These are phyloP conservation scores for Hetaerina titia DNA, from an alignment of 2,888 invertebrate species.

Conservation along the genomic window DNA sequence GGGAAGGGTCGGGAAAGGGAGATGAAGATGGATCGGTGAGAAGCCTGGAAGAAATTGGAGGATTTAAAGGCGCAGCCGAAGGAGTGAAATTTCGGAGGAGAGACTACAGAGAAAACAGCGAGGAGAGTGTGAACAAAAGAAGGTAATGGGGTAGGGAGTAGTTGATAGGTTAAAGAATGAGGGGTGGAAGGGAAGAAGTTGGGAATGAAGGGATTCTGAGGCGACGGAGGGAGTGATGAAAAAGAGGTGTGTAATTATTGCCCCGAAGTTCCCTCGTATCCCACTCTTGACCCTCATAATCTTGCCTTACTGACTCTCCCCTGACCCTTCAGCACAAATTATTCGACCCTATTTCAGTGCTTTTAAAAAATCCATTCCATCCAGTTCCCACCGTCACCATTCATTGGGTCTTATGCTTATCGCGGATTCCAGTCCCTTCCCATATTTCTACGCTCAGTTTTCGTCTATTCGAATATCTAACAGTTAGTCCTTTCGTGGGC, in stretches of 20 bases:
- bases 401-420: neutral
- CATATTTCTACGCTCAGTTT: neutral
- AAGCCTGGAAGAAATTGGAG: neutral
- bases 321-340: no score
- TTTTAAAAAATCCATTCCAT: neutral
- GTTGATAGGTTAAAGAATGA: no score
- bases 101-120: neutral
- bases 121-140: neutral
- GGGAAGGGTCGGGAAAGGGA: neutral
- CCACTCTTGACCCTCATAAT: neutral
- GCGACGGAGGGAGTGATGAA: neutral
- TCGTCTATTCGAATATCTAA: neutral
- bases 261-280: neutral
- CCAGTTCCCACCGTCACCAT: neutral
- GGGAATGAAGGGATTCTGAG: no score
- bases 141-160: neutral
- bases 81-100: neutral
- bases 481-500: no score
- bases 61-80: no score
- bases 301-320: neutral
- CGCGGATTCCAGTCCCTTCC: neutral
- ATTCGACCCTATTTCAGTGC: no score
- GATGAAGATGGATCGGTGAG: constrained; percentile 17
- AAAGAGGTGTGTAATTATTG: neutral
- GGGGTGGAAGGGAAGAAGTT: no score